Conservation (phyloP, 2,797 vertebrate genomes). For the Tympanoctomys barrerae region DNA sequence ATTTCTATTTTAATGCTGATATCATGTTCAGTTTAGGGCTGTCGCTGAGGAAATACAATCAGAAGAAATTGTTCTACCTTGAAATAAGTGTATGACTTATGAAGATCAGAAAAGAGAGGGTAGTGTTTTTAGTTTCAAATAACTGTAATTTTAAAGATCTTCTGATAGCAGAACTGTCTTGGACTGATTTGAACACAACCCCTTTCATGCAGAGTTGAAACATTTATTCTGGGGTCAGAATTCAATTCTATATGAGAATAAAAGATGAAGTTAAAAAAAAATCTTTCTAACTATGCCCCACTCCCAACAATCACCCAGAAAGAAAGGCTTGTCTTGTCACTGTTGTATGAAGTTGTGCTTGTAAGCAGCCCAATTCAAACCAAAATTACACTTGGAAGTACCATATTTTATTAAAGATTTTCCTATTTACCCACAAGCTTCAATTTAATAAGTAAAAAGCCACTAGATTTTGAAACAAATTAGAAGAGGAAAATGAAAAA, state of each 20-base stretch:
- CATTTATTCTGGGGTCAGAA: constrained; percentile 58
- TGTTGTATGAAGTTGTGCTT: constrained; percentile 27
- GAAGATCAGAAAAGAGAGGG: constrained; percentile 7
- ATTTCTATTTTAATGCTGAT: constrained; percentile 67
- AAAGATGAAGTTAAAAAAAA: constrained; percentile 47
- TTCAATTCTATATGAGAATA: constrained; percentile 46
- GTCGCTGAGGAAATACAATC: constrained; percentile 61
- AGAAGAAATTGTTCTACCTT: constrained; percentile 68
- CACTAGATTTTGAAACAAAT: constrained; percentile 77
- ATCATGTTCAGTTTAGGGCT: constrained; percentile 40
- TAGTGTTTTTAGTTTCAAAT: constrained; percentile 52
- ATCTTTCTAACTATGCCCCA: background rate
- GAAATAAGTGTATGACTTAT: constrained; percentile 48
- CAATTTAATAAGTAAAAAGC: constrained; percentile 71
- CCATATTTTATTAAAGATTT: constrained; percentile 76
- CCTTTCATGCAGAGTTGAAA: constrained; percentile 50
- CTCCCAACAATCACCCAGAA: background rate
- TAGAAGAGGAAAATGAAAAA: constrained; percentile 75
- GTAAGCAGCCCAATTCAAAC: constrained; percentile 64
- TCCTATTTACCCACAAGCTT: constrained; percentile 74
- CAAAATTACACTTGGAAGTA: constrained; percentile 69
- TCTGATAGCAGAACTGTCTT: constrained; percentile 58
- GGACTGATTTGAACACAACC: constrained; percentile 42
- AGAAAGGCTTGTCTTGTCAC: constrained; percentile 55
- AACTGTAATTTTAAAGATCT: constrained; percentile 70